phyloP scores from a whole-genome alignment of 23 tunicate genomes.

The Styela clava region DNA sequence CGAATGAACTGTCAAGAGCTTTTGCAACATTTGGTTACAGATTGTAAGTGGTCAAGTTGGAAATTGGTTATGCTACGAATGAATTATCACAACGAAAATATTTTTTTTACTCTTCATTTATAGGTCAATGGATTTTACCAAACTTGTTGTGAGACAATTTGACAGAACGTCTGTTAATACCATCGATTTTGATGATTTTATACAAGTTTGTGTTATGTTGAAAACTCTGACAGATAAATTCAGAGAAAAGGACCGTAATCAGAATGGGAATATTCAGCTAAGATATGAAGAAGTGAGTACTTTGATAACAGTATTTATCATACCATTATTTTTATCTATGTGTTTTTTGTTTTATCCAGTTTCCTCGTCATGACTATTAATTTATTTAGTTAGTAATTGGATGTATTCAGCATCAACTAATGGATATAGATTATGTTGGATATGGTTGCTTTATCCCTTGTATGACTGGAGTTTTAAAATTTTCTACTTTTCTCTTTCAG shows the following conservation, averaged over 20 bases:
- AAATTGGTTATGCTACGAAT: background rate
- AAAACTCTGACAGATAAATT: constrained; percentile 75
- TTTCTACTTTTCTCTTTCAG: constrained; percentile 42
- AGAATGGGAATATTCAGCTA: constrained; percentile 60
- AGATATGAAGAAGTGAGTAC: constrained; percentile 72
- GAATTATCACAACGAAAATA: background rate
- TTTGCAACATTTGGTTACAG: constrained; percentile 74
- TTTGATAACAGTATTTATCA: background rate
- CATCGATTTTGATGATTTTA: constrained; percentile 93
- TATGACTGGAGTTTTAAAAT: too few relatives aligned
- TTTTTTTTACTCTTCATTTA: background rate
- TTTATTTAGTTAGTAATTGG: too few relatives aligned
- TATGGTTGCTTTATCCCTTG: too few relatives aligned
- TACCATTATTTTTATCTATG: background rate
- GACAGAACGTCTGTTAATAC: constrained; percentile 64
- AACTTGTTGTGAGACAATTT: constrained; percentile 59
- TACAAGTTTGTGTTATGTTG: constrained; percentile 88
- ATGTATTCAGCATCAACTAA: too few relatives aligned
- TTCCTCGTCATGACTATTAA: background rate
- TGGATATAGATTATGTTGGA: too few relatives aligned
- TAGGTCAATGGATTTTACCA: constrained; percentile 78
- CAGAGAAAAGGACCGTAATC: constrained; percentile 68
- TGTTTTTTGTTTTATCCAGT: background rate
- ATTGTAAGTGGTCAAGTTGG: constrained; percentile 43
- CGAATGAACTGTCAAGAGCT: constrained; percentile 62